These are phyloP conservation scores for Drosophila demipolita DNA, from an alignment of 2,888 invertebrate genomes.

Conservation along the genomic window DNA sequence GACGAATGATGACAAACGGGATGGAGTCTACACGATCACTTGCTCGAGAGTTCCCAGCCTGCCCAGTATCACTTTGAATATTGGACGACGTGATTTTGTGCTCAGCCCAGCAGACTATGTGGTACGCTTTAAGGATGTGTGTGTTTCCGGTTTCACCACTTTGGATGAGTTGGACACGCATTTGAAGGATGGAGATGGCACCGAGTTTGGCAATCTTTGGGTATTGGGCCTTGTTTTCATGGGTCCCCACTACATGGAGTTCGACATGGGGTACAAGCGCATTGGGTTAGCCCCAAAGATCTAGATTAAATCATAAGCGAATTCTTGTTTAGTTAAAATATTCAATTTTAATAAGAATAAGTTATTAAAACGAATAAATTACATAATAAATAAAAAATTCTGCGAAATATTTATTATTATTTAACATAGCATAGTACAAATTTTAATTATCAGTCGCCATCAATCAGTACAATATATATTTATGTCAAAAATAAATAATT, in stretches of 20 bases:
- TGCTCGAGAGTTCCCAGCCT: constrained; percentile 91
- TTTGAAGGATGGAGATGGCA: constrained; percentile 19
- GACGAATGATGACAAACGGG: constrained; percentile 6
- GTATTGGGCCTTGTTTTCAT: constrained; percentile 98
- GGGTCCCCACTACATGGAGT: constrained; percentile 96
- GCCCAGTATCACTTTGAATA: constrained; percentile 90
- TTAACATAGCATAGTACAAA: background rate
- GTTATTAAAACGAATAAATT: background rate
- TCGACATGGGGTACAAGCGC: constrained; percentile 93
- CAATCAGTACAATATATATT: background rate
- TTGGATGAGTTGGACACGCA: constrained; percentile 87
- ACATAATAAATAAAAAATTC: background rate
- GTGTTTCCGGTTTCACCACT: constrained; percentile 95
- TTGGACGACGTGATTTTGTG: constrained; percentile 90
- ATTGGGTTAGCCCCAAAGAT: constrained; percentile 92
- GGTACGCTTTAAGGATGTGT: constrained; percentile 87
- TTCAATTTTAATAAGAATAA: background rate
- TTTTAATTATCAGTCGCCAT: background rate
- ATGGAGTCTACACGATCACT: constrained; percentile 92
- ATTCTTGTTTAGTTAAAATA: background rate
- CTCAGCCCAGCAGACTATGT: constrained; percentile 93
- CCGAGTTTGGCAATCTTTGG: constrained; percentile 88
- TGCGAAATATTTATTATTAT: background rate
- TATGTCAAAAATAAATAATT: background rate
- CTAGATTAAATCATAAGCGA: background rate